These are phyloP conservation scores for Haliaeetus leucogaster DNA, from an alignment of 2,113 vertebrate species.

Conservation along the genomic window DNA sequence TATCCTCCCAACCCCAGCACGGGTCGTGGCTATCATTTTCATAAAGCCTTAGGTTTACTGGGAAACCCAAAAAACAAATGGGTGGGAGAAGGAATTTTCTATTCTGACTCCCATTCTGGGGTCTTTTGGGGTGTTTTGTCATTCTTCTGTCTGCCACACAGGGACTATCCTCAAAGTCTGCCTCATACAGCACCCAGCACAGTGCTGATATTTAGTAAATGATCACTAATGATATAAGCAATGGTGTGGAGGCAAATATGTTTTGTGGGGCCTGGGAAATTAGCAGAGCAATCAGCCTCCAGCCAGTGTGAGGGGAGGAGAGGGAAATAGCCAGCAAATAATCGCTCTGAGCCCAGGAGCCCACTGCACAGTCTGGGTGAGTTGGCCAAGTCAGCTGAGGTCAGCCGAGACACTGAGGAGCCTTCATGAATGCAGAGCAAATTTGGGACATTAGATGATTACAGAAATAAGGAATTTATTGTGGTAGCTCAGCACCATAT, in stretches of 20 bases:
- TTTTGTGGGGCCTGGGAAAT: conserved; percentile 19
- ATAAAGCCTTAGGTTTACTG: neutral
- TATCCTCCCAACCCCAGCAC: neutral
- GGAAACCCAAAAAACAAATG: neutral
- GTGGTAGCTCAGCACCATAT: neutral
- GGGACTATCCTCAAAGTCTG: neutral
- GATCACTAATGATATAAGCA: neutral
- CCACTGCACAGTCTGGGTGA: neutral
- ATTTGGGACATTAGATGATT: neutral
- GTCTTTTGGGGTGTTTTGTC: neutral
- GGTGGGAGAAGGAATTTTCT: neutral
- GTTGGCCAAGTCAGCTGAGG: neutral
- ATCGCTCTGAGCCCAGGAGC: neutral
- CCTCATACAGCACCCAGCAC: neutral
- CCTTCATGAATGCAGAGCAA: neutral
- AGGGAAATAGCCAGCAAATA: conserved; percentile 5
- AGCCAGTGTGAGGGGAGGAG: neutral
- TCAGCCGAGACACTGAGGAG: neutral
- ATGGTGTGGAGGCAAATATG: neutral
- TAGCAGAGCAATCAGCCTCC: conserved; percentile 5
- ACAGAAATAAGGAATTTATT: neutral
- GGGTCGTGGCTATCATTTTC: neutral
- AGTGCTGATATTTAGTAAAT: conserved; percentile 15
- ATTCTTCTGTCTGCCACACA: neutral
- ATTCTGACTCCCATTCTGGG: neutral